phyloP scores from a whole-genome alignment of 2,113 vertebrate species.

The Ancistrus triradiatus region DNA sequence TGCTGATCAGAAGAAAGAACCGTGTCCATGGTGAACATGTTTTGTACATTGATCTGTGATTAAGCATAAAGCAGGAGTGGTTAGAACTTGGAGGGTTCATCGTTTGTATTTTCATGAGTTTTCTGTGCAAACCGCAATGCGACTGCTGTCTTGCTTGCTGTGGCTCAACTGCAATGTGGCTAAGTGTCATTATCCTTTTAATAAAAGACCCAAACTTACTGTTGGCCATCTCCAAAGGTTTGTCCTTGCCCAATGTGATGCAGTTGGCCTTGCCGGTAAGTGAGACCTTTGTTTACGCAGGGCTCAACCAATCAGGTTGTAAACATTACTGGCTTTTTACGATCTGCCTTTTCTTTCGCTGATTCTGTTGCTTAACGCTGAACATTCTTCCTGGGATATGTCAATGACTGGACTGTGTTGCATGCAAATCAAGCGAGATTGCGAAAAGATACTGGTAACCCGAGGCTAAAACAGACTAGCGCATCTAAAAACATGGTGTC shows the following conservation, averaged over 20 bases:
- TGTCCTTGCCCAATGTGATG: constrained; percentile 38
- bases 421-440: not conserved
- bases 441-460: constrained; percentile 25
- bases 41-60: not conserved
- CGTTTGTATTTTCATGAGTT: constrained; percentile 7
- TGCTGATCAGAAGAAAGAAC: no score
- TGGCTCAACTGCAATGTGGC: constrained; percentile 2
- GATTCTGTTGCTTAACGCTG: not conserved
- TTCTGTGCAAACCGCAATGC: constrained; percentile 14
- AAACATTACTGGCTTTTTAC: constrained; percentile 8
- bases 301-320: not conserved
- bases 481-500: constrained; percentile 17
- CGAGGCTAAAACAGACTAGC: constrained; percentile 18
- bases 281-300: not conserved
- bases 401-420: not conserved
- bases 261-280: constrained; percentile 48
- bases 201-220: constrained; percentile 27
- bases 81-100: not conserved
- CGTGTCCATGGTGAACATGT: no score
- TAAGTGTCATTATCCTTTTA: constrained; percentile 21
- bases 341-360: not conserved
- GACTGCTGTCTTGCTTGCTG: constrained; percentile 15
- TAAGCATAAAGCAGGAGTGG: not conserved
- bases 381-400: not conserved
- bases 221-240: constrained; percentile 46